These are phyloP conservation scores for Anthonomus grandis DNA, from an alignment of 1,140 invertebrate genomes.

Conservation along the genomic window DNA sequence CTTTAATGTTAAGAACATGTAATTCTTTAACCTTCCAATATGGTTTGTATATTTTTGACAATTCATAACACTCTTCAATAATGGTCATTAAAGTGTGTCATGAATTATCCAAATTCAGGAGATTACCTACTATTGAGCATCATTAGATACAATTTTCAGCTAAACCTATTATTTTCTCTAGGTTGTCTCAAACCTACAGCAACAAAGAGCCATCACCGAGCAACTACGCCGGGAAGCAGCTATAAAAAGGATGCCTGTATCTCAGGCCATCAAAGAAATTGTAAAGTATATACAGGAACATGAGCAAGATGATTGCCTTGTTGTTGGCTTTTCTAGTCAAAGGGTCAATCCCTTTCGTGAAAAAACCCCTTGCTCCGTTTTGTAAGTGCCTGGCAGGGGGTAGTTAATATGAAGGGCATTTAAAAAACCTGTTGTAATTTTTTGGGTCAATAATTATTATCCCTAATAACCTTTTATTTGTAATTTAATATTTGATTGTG, in stretches of 20 bases:
- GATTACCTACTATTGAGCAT: too few relatives aligned
- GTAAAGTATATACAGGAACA: constrained; percentile 91
- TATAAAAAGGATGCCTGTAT: constrained; percentile 80
- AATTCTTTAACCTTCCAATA: too few relatives aligned
- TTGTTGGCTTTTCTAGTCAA: constrained; percentile 92
- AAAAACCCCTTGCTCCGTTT: constrained; percentile 85
- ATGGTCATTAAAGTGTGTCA: too few relatives aligned
- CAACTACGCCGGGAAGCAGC: constrained; percentile 89
- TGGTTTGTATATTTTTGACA: too few relatives aligned
- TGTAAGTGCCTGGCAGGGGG: constrained; percentile 52
- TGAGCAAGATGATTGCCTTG: constrained; percentile 90
- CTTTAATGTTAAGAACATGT: too few relatives aligned
- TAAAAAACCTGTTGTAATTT: neutral
- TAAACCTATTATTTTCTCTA: constrained; percentile 56
- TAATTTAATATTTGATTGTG: neutral
- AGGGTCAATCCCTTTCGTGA: constrained; percentile 97
- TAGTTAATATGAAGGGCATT: neutral
- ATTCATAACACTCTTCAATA: too few relatives aligned
- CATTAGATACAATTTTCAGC: too few relatives aligned
- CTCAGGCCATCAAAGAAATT: constrained; percentile 89
- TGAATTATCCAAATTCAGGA: too few relatives aligned
- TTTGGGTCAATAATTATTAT: neutral
- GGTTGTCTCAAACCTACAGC: constrained; percentile 86
- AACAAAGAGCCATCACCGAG: constrained; percentile 89
- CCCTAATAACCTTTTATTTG: neutral